These are phyloP conservation scores for Aleiodes leptofemur DNA, from an alignment of 2,888 invertebrate genomes.

Conservation along the genomic window DNA sequence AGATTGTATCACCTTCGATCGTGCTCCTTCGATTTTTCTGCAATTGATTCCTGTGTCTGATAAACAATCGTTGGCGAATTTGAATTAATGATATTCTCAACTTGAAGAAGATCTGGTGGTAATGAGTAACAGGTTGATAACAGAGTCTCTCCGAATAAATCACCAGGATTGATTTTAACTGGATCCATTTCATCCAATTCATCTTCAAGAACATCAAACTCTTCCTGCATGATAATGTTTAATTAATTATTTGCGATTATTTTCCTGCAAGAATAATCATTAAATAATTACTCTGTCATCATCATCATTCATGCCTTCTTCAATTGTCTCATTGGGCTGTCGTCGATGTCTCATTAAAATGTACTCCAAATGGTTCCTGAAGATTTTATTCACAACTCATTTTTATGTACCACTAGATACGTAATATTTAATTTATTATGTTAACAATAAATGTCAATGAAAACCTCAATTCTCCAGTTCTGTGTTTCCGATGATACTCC, in stretches of 20 bases:
- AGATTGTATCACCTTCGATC: neutral
- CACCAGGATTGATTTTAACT: constrained; percentile 63
- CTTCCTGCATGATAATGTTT: constrained; percentile 58
- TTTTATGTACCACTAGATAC: no score
- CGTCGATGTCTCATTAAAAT: constrained; percentile 64
- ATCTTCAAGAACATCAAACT: constrained; percentile 67
- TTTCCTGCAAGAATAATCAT: neutral
- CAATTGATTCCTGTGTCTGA: constrained; percentile 47
- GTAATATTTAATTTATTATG: no score
- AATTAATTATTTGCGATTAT: neutral
- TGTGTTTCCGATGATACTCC: constrained; percentile 63
- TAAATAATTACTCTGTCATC: constrained; percentile 63
- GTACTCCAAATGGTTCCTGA: constrained; percentile 66
- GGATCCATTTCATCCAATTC: constrained; percentile 70
- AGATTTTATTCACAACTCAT: constrained; percentile 3
- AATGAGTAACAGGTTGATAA: constrained; percentile 64
- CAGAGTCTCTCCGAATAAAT: constrained; percentile 67
- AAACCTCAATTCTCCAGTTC: constrained; percentile 64
- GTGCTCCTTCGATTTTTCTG: neutral
- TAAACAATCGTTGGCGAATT: constrained; percentile 34
- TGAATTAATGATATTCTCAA: constrained; percentile 27
- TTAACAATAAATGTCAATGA: neutral
- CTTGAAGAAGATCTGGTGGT: constrained; percentile 36
- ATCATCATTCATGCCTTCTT: constrained; percentile 61
- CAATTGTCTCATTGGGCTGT: constrained; percentile 56